phyloP scores from a whole-genome alignment of 2,113 vertebrate species.

The Xiphias gladius region DNA sequence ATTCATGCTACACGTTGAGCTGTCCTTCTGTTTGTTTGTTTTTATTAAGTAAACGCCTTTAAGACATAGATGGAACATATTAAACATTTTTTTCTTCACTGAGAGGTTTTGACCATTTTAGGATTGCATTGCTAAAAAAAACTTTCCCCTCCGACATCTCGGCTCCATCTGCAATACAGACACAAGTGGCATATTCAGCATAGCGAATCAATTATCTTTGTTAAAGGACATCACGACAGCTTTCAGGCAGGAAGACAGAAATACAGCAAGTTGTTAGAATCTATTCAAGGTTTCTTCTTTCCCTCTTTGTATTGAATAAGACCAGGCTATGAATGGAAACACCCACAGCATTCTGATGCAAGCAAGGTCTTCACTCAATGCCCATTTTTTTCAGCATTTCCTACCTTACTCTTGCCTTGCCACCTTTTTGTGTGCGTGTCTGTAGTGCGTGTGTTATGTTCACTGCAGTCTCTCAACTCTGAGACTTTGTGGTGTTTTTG shows the following conservation, averaged over 20 bases:
- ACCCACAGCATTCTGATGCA: conserved; percentile 1
- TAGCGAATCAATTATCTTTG: conserved; percentile 57
- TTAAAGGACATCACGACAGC: conserved; percentile 37
- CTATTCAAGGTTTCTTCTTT: conserved; percentile 1
- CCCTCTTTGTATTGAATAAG: neutral
- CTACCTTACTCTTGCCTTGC: neutral
- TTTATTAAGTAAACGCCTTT: neutral
- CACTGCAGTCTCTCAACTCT: neutral
- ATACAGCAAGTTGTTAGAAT: conserved; percentile 8
- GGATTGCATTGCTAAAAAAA: conserved; percentile 22
- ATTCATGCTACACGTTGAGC: neutral
- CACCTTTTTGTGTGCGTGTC: neutral
- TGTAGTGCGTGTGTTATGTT: neutral
- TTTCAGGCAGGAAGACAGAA: conserved; percentile 33
- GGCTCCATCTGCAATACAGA: conserved; percentile 64
- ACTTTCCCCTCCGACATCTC: conserved; percentile 55
- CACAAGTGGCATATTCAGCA: conserved; percentile 47
- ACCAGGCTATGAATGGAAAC: conserved; percentile 6
- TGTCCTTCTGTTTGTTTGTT: neutral
- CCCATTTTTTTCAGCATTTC: neutral
- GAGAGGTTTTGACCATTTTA: conserved; percentile 36
- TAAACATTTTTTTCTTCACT: conserved; percentile 11
- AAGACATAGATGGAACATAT: conserved; percentile 31
- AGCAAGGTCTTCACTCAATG: neutral
- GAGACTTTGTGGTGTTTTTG: neutral